Conservation (phyloP, 2,113 vertebrate species). For the Alexandromys fortis region DNA sequence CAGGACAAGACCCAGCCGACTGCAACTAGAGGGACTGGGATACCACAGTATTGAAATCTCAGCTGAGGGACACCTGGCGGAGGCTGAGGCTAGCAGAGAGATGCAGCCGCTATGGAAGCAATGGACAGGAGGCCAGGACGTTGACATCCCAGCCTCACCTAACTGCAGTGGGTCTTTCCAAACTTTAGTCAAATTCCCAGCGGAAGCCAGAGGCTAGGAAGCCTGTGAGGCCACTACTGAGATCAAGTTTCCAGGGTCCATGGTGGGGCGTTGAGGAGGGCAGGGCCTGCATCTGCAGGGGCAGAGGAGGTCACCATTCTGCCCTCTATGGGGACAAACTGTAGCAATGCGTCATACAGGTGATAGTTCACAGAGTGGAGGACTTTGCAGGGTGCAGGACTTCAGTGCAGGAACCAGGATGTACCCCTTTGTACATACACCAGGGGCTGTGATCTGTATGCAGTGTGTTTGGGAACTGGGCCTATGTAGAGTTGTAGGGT, state of each 20-base stretch:
- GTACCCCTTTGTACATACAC: not conserved
- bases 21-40: not conserved
- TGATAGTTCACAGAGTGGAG: not conserved
- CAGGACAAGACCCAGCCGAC: not conserved
- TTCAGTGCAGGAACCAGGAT: not conserved
- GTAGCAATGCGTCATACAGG: too few species aligned
- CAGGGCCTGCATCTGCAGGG: not conserved
- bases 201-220: not conserved
- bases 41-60: too few species aligned
- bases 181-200: not conserved
- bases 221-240: not conserved
- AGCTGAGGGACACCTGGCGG: not conserved
- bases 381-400: not conserved
- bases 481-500: not conserved
- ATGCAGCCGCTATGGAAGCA: not conserved
- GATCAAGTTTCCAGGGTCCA: not conserved
- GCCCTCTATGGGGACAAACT: not conserved
- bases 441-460: not conserved
- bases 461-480: accelerated
- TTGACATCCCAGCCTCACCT: not conserved
- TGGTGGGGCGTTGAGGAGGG: not conserved
- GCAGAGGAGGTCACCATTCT: not conserved
- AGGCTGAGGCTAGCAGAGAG: not conserved
- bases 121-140: not conserved
- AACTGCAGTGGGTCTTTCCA: not conserved